These are phyloP conservation scores for Pithys albifrons DNA, from an alignment of 2,113 vertebrate genomes.

Conservation along the genomic window DNA sequence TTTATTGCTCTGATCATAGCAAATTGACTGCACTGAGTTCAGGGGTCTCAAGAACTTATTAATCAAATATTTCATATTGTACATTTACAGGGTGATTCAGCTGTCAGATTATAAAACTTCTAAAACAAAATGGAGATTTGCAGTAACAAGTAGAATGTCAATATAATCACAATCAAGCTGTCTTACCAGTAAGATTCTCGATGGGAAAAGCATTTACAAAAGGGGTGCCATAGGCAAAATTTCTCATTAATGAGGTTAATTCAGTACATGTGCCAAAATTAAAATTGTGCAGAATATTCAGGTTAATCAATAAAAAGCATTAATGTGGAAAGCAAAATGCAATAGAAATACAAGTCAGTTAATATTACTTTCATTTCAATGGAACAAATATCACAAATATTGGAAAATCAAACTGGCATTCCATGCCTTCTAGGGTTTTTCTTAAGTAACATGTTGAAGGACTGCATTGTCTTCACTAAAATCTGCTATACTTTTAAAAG, in stretches of 20 bases:
- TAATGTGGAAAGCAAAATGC: constrained; percentile 1
- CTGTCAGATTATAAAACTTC: neutral
- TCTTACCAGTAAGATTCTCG: constrained; percentile 33
- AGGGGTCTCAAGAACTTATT: neutral
- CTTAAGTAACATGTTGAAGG: neutral
- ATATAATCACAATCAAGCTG: constrained; percentile 29
- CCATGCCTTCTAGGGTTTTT: neutral
- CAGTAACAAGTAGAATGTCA: neutral
- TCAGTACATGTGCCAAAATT: constrained; percentile 31
- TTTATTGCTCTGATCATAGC: neutral
- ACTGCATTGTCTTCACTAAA: neutral
- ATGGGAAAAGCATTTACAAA: neutral
- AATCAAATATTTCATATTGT: neutral
- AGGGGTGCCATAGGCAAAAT: constrained; percentile 17
- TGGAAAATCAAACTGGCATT: neutral
- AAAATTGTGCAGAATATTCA: neutral
- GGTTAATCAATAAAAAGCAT: neutral
- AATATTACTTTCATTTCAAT: constrained; percentile 28
- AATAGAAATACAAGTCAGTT: neutral
- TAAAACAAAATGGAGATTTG: constrained; percentile 16
- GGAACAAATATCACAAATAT: neutral
- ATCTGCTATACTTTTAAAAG: neutral
- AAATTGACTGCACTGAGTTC: neutral
- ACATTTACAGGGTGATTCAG: neutral
- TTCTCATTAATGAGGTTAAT: constrained; percentile 47